Evolutionary conservation across 1,140 invertebrate species (phyloP).

Genomic region (Trypoxylus dichotomus): DNA sequence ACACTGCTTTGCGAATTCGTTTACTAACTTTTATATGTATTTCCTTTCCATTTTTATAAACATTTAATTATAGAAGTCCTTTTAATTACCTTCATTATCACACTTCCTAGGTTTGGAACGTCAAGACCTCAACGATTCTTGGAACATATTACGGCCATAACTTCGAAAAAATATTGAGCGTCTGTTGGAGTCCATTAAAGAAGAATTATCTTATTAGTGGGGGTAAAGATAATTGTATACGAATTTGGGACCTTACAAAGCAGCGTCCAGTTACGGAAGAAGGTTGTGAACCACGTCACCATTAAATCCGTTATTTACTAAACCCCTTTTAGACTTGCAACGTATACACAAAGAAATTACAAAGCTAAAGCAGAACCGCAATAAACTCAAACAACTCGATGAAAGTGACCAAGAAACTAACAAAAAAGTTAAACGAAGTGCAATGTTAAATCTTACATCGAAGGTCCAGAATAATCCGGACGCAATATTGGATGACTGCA

Average conservation of each 20-base stretch:
- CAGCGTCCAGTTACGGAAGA: slow-evolving; percentile 40
- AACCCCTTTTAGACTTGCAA: not conserved
- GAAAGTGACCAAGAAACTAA: not conserved
- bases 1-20: too few relatives aligned
- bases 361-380: not conserved
- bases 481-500: slow-evolving; percentile 4
- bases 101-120: slow-evolving; percentile 67
- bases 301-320: not conserved
- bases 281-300: slow-evolving; percentile 13
- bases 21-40: slow-evolving; percentile 29
- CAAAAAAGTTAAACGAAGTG: not conserved
- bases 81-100: slow-evolving; percentile 20
- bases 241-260: slow-evolving; percentile 61
- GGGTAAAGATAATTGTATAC: slow-evolving; percentile 61
- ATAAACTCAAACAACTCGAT: not conserved
- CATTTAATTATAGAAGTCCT: too few relatives aligned
- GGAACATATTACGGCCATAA: slow-evolving; percentile 60
- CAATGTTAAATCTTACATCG: slow-evolving; percentile 4
- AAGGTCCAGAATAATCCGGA: not conserved
- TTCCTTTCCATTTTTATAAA: slow-evolving; percentile 27
- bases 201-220: slow-evolving; percentile 65
- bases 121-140: slow-evolving; percentile 58
- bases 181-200: slow-evolving; percentile 67
- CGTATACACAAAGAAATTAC: slow-evolving; percentile 9
- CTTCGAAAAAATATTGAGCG: slow-evolving; percentile 57